A percentile compares a stretch with the other conserved stretches of the same genome.
Evolutionary conservation across 2,888 invertebrate species (phyloP).

Genomic region (Cancer borealis): DNA sequence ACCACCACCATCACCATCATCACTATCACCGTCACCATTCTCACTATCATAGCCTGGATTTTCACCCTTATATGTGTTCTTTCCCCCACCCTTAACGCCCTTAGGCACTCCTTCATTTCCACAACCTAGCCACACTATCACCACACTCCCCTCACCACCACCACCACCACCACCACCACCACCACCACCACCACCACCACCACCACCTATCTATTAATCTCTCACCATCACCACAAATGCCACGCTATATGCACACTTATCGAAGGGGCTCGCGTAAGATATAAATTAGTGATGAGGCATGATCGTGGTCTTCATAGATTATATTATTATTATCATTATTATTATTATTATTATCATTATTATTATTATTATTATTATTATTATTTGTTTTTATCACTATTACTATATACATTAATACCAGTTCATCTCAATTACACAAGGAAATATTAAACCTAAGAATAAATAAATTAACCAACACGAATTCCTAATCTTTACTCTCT

Average conservation of each 20-base stretch:
- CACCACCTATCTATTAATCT: not conserved
- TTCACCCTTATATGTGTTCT: too few relatives aligned
- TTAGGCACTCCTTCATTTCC: not conserved
- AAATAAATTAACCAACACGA: not conserved
- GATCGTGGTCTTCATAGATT: not conserved
- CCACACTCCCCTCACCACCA: not conserved
- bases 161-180: not conserved
- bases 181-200: not conserved
- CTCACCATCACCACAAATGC: conserved; percentile 14
- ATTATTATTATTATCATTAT: not conserved
- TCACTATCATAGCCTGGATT: not conserved
- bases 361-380: not conserved
- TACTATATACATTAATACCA: not conserved
- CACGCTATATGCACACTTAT: not conserved
- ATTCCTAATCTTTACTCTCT: not conserved
- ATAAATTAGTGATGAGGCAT: not conserved
- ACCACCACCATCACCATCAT: not conserved
- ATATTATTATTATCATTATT: not conserved
- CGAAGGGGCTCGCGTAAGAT: too few relatives aligned
- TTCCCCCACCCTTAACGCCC: too few relatives aligned
- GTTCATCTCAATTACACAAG: not conserved
- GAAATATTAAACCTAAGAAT: not conserved
- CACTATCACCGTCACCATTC: not conserved
- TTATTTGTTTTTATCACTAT: not conserved
- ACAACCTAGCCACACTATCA: not conserved